These are phyloP conservation scores for Calyptommatus sinebrachiatus DNA, from an alignment of 2,113 vertebrate genomes.

Conservation along the genomic window DNA sequence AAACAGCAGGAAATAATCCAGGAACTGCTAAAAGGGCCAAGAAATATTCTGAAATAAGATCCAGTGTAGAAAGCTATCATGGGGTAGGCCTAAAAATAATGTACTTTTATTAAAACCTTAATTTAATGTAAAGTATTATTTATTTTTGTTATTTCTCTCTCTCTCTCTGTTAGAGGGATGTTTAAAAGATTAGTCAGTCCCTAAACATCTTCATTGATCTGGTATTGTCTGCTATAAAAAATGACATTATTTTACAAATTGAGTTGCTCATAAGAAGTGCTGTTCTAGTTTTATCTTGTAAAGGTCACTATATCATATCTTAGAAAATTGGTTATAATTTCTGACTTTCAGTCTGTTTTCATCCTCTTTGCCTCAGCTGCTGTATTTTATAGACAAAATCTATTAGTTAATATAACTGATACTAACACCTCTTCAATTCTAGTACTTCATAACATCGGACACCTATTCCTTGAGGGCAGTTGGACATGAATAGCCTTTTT, in stretches of 20 bases:
- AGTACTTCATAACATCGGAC: constrained; percentile 1
- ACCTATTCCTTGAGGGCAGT: neutral
- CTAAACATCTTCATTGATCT: neutral
- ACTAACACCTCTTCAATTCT: neutral
- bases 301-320: constrained; percentile 17
- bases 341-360: constrained; percentile 1
- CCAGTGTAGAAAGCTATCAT: too few relatives aligned
- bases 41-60: too few relatives aligned
- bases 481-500: neutral
- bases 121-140: too few relatives aligned
- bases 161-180: too few relatives aligned
- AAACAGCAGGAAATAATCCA: too few relatives aligned
- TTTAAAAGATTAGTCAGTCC: neutral
- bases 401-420: constrained; percentile 21
- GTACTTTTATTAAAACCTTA: too few relatives aligned
- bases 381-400: neutral
- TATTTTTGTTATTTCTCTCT: too few relatives aligned
- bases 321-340: constrained; percentile 11
- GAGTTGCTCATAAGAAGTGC: neutral
- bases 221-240: neutral
- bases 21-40: too few relatives aligned
- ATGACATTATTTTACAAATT: neutral
- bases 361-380: neutral
- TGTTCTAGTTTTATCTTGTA: neutral
- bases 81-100: too few relatives aligned